Evolutionary conservation across 2,888 invertebrate genomes (phyloP).

Genomic region (Aleiodes alternator): DNA sequence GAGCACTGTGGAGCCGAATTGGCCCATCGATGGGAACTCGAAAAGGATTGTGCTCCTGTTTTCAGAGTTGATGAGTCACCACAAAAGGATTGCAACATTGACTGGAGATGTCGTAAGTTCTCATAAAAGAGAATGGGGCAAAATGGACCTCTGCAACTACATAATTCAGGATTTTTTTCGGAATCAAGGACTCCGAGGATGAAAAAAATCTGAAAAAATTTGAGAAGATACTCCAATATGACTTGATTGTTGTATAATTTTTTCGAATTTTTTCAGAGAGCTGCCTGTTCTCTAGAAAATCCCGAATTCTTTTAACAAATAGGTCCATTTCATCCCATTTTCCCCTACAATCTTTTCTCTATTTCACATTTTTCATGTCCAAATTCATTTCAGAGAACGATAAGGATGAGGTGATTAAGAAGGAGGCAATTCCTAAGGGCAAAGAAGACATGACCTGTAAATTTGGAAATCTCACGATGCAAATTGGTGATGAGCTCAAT

Average conservation of each 20-base stretch:
- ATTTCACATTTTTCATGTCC: background rate
- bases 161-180: no score
- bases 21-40: conserved; percentile 39
- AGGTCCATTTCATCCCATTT: no score
- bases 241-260: no score
- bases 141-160: no score
- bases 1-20: no score
- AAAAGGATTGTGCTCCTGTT: conserved; percentile 62
- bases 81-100: conserved; percentile 54
- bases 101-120: conserved; percentile 66
- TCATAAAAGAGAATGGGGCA: no score
- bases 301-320: no score
- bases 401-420: conserved; percentile 22
- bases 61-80: conserved; percentile 55
- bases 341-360: background rate
- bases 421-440: background rate
- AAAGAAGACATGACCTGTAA: conserved; percentile 40
- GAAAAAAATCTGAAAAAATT: no score
- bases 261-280: no score
- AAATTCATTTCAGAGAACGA: conserved; percentile 25
- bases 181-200: no score
- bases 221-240: no score
- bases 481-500: conserved; percentile 53
- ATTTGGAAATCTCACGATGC: conserved; percentile 56
- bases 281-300: no score